Evolutionary conservation across 1,140 invertebrate genomes (phyloP).

Genomic region (Protaetia brevitarsis): DNA sequence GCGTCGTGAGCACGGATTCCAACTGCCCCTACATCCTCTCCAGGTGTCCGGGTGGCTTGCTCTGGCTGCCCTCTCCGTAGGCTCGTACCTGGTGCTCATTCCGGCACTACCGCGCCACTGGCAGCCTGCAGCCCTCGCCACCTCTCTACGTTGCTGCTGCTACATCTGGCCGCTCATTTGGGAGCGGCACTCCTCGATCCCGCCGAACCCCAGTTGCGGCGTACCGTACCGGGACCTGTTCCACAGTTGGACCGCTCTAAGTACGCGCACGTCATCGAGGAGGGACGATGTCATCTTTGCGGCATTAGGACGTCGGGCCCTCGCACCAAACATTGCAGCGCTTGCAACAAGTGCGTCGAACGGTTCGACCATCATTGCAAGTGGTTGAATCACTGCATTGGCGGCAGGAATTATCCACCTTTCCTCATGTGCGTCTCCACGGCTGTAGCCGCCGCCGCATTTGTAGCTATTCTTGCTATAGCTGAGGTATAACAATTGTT

Average conservation of each 20-base stretch:
- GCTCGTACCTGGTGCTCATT: conserved; percentile 71
- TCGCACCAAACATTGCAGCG: conserved; percentile 89
- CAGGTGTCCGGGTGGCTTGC: conserved; percentile 84
- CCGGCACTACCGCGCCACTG: conserved; percentile 62
- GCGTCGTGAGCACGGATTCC: conserved; percentile 70
- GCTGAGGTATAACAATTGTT: conserved; percentile 51
- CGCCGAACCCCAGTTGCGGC: conserved; percentile 69
- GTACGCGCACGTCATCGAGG: conserved; percentile 92
- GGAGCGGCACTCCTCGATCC: conserved; percentile 81
- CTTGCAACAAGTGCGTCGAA: conserved; percentile 95
- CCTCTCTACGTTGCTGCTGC: conserved; percentile 58
- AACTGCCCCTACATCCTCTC: conserved; percentile 82
- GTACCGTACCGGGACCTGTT: conserved; percentile 55
- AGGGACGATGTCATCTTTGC: conserved; percentile 91
- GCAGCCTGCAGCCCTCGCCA: conserved; percentile 56
- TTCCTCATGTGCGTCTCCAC: conserved; percentile 85
- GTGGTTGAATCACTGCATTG: conserved; percentile 97
- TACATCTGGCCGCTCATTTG: conserved; percentile 72
- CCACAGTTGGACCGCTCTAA: conserved; percentile 83
- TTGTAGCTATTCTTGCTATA: conserved; percentile 67
- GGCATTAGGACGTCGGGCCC: conserved; percentile 50
- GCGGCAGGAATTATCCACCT: conserved; percentile 81
- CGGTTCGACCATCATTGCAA: conserved; percentile 96
- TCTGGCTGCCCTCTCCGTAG: conserved; percentile 64
- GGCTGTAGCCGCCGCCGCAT: conserved; percentile 69